phyloP scores from a whole-genome alignment of 2,113 vertebrate species.

The Menura novaehollandiae region DNA sequence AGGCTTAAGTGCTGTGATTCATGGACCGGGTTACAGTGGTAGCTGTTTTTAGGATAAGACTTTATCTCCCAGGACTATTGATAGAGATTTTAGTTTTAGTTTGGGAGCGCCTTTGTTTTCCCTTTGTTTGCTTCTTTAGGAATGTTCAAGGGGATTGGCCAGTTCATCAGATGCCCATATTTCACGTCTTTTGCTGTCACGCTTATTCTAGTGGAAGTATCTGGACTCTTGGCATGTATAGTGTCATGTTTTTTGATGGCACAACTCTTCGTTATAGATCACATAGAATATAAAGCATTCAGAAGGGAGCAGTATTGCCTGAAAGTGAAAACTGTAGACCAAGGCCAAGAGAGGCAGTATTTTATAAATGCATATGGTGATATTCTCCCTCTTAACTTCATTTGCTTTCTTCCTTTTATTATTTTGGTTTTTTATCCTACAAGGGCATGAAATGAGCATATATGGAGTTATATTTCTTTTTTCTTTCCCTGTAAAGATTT shows the following conservation, averaged over 20 bases:
- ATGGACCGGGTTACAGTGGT: neutral
- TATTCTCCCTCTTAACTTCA: neutral
- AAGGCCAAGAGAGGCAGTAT: neutral
- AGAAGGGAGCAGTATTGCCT: neutral
- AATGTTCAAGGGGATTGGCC: neutral
- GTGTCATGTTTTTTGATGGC: neutral
- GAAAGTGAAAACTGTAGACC: neutral
- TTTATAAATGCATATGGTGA: neutral
- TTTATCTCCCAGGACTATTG: neutral
- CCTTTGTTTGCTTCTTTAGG: neutral
- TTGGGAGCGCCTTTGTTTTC: neutral
- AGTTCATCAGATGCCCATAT: neutral
- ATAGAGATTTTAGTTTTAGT: neutral
- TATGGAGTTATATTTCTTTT: neutral
- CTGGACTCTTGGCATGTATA: neutral
- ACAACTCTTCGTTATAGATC: neutral
- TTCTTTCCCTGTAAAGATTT: neutral
- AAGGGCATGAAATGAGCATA: neutral
- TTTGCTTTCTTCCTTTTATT: neutral
- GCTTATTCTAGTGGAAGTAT: neutral
- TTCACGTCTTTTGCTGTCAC: neutral
- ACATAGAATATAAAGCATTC: neutral
- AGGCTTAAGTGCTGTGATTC: neutral
- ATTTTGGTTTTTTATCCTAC: neutral
- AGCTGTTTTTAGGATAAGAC: neutral